phyloP scores from a whole-genome alignment of 2,797 vertebrate species.

The Phoebastria nigripes region DNA sequence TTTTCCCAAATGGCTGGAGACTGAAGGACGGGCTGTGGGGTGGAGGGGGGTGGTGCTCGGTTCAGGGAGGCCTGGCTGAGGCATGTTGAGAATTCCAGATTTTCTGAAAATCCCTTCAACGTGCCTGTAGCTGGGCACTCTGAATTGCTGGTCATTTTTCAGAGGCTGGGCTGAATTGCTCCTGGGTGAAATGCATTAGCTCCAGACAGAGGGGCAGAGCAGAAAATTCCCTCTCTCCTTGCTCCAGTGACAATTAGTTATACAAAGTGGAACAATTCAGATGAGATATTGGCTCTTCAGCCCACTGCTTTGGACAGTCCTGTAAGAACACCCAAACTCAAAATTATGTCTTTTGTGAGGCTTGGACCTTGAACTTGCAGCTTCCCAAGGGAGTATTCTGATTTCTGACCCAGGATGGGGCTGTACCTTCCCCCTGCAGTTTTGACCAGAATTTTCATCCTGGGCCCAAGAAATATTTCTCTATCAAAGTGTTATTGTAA shows the following conservation, averaged over 20 bases:
- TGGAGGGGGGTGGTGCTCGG: neutral
- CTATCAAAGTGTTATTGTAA: neutral
- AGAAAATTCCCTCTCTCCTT: slow-evolving; percentile 24
- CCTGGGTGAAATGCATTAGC: neutral
- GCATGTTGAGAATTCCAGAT: neutral
- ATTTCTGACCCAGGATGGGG: neutral
- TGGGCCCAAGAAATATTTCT: neutral
- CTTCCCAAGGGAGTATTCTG: neutral
- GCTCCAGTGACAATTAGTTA: neutral
- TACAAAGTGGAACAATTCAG: neutral
- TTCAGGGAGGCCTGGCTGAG: neutral
- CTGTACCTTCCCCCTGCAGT: neutral
- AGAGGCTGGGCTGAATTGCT: neutral
- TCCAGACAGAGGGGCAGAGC: neutral
- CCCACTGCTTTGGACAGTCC: neutral
- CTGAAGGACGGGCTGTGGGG: neutral
- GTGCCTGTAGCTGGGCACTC: neutral
- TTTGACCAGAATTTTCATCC: neutral
- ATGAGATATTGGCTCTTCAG: neutral
- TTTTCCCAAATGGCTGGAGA: neutral
- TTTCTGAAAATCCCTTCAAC: neutral
- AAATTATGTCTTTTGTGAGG: neutral
- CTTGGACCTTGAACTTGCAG: neutral
- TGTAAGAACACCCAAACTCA: neutral
- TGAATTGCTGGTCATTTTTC: neutral